Evolutionary conservation across 2,888 invertebrate genomes (phyloP).

Genomic region (Pteria penguin): DNA sequence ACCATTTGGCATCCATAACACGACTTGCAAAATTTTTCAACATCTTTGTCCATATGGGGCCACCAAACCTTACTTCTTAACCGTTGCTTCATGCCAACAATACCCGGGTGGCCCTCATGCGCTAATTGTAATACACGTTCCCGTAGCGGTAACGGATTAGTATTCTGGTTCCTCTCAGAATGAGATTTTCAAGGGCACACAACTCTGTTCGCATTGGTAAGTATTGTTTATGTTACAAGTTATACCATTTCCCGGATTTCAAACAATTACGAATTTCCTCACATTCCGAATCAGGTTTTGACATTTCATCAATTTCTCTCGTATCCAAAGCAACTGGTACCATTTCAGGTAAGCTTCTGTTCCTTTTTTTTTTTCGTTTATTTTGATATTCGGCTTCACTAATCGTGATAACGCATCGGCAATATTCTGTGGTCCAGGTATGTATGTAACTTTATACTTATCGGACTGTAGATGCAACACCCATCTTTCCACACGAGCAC

Average conservation of each 20-base stretch:
- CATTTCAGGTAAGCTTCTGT: slow-evolving; percentile 24
- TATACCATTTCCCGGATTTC: slow-evolving; percentile 25
- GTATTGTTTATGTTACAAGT: slow-evolving; percentile 30
- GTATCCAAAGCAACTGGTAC: slow-evolving; percentile 39
- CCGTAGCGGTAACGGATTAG: slow-evolving; percentile 8
- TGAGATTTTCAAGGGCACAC: slow-evolving; percentile 42
- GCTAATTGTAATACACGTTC: slow-evolving; percentile 30
- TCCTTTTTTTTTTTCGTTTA: background rate
- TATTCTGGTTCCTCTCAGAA: slow-evolving; percentile 49
- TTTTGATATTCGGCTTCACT: background rate
- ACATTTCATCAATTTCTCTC: slow-evolving; percentile 23
- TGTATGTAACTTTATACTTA: slow-evolving; percentile 39
- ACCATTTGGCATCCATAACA: slow-evolving; percentile 47
- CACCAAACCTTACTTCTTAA: slow-evolving; percentile 47
- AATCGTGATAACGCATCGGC: slow-evolving; percentile 47
- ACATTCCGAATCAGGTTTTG: slow-evolving; percentile 17
- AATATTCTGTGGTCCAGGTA: slow-evolving; percentile 41
- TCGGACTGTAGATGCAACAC: slow-evolving; percentile 55
- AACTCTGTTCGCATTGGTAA: slow-evolving; percentile 41
- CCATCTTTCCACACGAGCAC: slow-evolving; percentile 60
- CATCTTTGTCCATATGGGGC: slow-evolving; percentile 38
- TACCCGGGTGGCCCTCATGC: slow-evolving; percentile 40
- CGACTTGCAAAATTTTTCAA: slow-evolving; percentile 34
- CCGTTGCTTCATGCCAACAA: slow-evolving; percentile 37
- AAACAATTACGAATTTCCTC: background rate